Evolutionary conservation across 2,113 vertebrate species (phyloP).

Genomic region (Ardeotis arabs): DNA sequence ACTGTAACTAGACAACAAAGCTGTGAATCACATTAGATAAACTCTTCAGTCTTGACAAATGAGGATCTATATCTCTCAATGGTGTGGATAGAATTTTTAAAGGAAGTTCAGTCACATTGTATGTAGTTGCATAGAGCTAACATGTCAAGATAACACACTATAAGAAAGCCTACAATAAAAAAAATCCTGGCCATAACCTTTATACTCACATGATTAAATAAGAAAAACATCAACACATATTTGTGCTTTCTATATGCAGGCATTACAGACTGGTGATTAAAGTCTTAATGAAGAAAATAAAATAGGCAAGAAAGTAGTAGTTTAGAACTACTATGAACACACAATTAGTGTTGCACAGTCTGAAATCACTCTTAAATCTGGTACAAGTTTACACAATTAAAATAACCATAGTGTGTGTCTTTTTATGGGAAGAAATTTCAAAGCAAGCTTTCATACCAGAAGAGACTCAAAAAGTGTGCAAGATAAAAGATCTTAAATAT

Average conservation of each 20-base stretch:
- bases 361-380: neutral
- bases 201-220: neutral
- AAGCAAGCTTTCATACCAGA: neutral
- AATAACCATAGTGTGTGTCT: neutral
- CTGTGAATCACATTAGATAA: neutral
- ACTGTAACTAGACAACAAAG: neutral
- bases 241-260: neutral
- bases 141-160: neutral
- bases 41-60: neutral
- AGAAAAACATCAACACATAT: neutral
- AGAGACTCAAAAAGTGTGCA: neutral
- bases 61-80: neutral
- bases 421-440: neutral
- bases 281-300: neutral
- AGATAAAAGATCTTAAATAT: neutral
- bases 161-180: neutral
- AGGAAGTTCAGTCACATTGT: neutral
- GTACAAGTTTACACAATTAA: neutral
- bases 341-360: neutral
- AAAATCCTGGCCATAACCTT: neutral
- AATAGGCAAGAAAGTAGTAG: neutral
- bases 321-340: neutral
- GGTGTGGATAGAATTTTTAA: neutral
- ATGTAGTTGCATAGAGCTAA: neutral
- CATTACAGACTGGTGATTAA: neutral